Conservation (phyloP, 2,888 invertebrate genomes). For the Drosophila suboccidentalis region DNA sequence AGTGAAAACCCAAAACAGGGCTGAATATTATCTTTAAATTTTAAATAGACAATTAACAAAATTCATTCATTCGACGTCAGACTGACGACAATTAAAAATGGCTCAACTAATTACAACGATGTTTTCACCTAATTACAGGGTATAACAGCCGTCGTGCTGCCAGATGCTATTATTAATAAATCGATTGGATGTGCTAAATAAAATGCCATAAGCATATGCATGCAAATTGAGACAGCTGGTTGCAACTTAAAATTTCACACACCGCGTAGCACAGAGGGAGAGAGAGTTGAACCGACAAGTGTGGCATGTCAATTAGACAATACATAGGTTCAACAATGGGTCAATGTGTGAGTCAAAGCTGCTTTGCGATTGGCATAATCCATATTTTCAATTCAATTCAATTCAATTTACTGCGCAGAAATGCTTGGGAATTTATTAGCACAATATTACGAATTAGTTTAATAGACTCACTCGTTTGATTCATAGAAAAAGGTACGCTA, state of each 20-base stretch:
- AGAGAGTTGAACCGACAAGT: slow-evolving; percentile 6
- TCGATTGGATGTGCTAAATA: slow-evolving; percentile 1
- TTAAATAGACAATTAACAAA: no score
- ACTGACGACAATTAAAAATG: no score
- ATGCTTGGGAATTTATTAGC: slow-evolving; percentile 30
- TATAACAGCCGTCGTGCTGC: not conserved
- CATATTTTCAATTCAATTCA: slow-evolving; percentile 15
- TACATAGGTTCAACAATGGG: no score
- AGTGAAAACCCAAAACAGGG: no score
- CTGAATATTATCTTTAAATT: no score
- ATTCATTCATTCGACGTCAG: no score
- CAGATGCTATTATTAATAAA: not conserved
- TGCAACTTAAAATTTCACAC: slow-evolving; percentile 22
- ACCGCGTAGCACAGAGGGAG: not conserved
- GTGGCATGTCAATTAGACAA: slow-evolving; percentile 21
- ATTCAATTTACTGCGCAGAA: slow-evolving; percentile 21
- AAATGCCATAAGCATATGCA: slow-evolving; percentile 4
- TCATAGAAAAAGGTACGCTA: slow-evolving; percentile 23
- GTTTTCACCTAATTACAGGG: not conserved
- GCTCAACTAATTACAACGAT: no score
- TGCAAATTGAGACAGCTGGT: not conserved
- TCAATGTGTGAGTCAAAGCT: not conserved
- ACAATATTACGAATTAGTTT: slow-evolving; percentile 46
- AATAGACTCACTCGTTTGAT: slow-evolving; percentile 32
- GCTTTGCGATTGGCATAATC: slow-evolving; percentile 4